phyloP scores from a whole-genome alignment of 1,140 invertebrate species.

The Trachymyrmex cornetzi region DNA sequence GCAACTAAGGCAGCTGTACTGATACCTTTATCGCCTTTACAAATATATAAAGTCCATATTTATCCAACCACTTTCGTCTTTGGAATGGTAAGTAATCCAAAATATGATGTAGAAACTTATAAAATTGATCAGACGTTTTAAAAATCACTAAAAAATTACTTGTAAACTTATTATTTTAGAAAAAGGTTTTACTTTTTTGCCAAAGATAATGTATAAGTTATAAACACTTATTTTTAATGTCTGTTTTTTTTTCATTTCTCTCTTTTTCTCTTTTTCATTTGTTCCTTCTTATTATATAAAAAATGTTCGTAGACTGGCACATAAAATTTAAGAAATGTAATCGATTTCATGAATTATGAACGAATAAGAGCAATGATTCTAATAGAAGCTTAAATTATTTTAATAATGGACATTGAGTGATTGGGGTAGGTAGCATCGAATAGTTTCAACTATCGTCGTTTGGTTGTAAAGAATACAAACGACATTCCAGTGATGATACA shows the following conservation, averaged over 20 bases:
- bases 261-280: too few species aligned
- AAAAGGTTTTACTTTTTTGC: background rate
- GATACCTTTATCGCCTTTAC: slow-evolving; percentile 78
- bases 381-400: slow-evolving; percentile 24
- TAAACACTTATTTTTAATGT: background rate
- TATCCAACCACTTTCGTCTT: slow-evolving; percentile 75
- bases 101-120: background rate
- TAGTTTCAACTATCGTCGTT: slow-evolving; percentile 62
- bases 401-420: background rate
- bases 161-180: background rate
- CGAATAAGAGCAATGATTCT: background rate
- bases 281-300: background rate
- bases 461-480: slow-evolving; percentile 75
- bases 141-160: background rate
- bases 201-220: background rate
- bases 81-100: slow-evolving; percentile 73
- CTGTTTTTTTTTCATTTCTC: background rate
- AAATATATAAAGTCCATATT: slow-evolving; percentile 80
- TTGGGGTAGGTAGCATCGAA: slow-evolving; percentile 66
- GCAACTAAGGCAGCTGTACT: slow-evolving; percentile 51
- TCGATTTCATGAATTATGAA: background rate
- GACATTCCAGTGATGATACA: slow-evolving; percentile 73
- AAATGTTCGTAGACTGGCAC: background rate
- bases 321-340: background rate
- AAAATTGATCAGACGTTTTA: background rate